Evolutionary conservation across 2,113 vertebrate genomes (phyloP), one percentile per base, ranked within the genome.

Genomic region (Bubo blakistoni): DNA sequence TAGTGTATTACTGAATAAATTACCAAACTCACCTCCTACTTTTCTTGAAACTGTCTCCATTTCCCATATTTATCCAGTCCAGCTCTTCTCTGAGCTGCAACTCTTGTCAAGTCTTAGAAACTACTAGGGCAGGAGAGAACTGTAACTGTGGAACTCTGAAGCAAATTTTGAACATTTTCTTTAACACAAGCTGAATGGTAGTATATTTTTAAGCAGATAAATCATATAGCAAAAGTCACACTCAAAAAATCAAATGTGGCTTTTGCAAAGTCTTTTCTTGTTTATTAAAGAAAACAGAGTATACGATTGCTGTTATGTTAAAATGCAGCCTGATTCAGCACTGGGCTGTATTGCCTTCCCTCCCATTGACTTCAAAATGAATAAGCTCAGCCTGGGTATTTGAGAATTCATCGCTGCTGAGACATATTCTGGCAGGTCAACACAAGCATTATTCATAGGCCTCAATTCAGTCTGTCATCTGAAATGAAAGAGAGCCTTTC

Each of bases 341-440:
- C 70, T 71, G 46, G 42, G 24, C 74, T 95, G 46, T 82, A 77
- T 73, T 95, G 92, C 92, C 62, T 96, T 95, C 61, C 67, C 63
- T 97, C 84, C 71, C 46, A 82, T 94, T 96, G 92, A 95, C 93
- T 94, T 86, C 86, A 90, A 85, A 96, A 95, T 97, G 95, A 96
- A 96, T 95, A 95, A 92, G 18, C 62, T 95, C 92, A 95, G 92
- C 73, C 88, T 72, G 89, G 81, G 84, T 86, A 92, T 94, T 96
- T 97, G 92, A 96, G 84, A 95, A 97, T 96, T 95, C 94, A 88
- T 86, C 2, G 42, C 86, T 94, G 89, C 74, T 71, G 83, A 94
- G 95, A 95, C 94, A 94, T 93, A 96, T 96, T 95, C 94, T 97
- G 94, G 95, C 94, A 97, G 93, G 86, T 97, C 90, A 97, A 95